phyloP scores from a whole-genome alignment of 2,113 vertebrate genomes.

The Gambusia affinis region DNA sequence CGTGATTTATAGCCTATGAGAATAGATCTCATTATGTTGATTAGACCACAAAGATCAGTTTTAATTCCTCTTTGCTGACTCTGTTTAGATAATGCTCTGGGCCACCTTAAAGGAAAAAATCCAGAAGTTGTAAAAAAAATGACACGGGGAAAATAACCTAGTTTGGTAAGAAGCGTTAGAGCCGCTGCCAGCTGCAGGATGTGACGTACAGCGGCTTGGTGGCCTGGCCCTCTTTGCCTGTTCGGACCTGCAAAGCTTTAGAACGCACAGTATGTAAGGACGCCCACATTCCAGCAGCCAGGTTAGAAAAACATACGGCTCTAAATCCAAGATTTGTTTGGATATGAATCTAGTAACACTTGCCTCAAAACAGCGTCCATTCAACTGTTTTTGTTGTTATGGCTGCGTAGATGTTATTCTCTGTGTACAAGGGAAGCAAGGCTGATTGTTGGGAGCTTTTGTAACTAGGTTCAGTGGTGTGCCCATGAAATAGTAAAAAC shows the following conservation, averaged over 20 bases:
- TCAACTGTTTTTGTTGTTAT: constrained; percentile 25
- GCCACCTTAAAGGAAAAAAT: background rate
- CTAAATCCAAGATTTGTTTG: constrained; percentile 28
- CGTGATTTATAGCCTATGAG: background rate
- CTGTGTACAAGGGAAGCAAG: background rate
- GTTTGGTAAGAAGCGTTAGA: background rate
- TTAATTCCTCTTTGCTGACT: constrained; percentile 2
- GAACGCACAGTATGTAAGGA: constrained; percentile 13
- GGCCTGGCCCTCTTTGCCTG: constrained; percentile 40
- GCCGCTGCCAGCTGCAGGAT: background rate
- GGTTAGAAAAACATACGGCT: constrained; percentile 26
- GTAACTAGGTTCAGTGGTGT: background rate
- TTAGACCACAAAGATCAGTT: background rate
- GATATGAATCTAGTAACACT: constrained; percentile 29
- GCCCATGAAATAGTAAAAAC: background rate
- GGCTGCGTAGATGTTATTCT: constrained; percentile 32
- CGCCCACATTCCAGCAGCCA: constrained; percentile 67
- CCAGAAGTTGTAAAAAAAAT: background rate
- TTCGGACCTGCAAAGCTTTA: constrained; percentile 45
- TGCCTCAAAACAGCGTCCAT: constrained; percentile 5
- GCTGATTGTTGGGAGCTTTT: background rate
- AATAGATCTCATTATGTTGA: background rate
- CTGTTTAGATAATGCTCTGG: background rate
- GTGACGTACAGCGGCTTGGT: constrained; percentile 7
- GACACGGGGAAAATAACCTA: background rate